Evolutionary conservation across 2,888 invertebrate genomes (phyloP), one percentile per base, ranked within the genome.

Genomic region (Drosophila nr. perissopoda): DNA sequence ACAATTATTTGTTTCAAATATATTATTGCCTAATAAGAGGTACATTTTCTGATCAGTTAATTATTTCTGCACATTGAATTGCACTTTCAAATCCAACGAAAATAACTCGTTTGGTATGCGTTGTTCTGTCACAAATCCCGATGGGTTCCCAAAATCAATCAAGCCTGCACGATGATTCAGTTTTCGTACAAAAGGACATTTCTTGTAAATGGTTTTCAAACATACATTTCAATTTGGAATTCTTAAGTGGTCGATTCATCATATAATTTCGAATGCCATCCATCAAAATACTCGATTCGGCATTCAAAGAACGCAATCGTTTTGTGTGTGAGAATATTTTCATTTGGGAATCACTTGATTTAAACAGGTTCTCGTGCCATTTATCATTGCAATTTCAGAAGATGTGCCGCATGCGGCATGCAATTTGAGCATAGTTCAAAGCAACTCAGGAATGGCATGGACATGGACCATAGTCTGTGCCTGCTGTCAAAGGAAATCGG

Each of bases 401-500:
- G 21, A 29, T 52, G 31, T 38, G 40, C 42, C 27, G 29, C 29
- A 27, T 49, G 18, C 27, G 29, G n/a, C 33, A 21, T 51, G 36
- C 49, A 54, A 67, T 58, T 62, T 27, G 62, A 77, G 73, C 60
- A 42, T 45, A 53, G 56, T 63, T 74, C 60, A 73, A 74, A 68
- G 53, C 51, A 52, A 56, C 16, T 52, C n/a, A 34, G 38, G 48
- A 36, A 49, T 25, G 65, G 31, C 34, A 21, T 27, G 54, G n/a
- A 27, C 36, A 54, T 48, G 57, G 52, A 52, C 48, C 25, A 21
- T 60, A 78, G 68, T 53, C 73, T 87, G 76, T 79, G 84, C 71
- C 79, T 27, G 67, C 76, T 87, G 84, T 87, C 88, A 87, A 83
- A 85, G 83, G 86, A 85, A 45, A 58, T 63, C 52, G 69, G 53